Percentiles rank a stretch among this genome's conserved stretches.
phyloP scores from a whole-genome alignment of 2,113 vertebrate species.

The Motacilla tschutschensis region DNA sequence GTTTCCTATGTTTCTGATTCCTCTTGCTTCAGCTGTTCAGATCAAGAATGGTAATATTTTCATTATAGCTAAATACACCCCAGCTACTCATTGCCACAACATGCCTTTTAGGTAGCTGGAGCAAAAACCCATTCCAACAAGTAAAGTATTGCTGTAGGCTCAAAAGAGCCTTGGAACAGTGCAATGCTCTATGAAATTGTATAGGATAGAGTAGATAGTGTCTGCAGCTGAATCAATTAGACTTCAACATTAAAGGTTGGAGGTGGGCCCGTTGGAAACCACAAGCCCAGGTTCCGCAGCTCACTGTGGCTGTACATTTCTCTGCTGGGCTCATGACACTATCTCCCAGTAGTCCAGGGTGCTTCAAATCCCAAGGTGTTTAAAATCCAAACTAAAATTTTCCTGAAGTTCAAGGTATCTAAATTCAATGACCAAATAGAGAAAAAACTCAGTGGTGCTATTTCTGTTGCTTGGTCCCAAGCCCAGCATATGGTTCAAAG shows the following conservation, averaged over 20 bases:
- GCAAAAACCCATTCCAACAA: slow-evolving; percentile 9
- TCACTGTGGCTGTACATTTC: background rate
- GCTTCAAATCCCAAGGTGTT: background rate
- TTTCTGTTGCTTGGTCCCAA: background rate
- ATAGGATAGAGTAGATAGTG: background rate
- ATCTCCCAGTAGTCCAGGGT: background rate
- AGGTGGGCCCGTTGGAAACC: background rate
- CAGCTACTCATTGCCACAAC: slow-evolving; percentile 20
- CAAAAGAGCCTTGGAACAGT: slow-evolving; percentile 14
- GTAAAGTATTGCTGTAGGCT: slow-evolving; percentile 35
- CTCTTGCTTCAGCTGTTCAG: slow-evolving; percentile 24
- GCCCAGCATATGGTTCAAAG: background rate
- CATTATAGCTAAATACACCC: slow-evolving; percentile 11
- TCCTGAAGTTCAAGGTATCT: background rate
- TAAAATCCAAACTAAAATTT: background rate
- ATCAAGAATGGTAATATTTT: background rate
- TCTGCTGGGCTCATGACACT: background rate
- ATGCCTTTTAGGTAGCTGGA: slow-evolving; percentile 35
- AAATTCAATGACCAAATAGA: background rate
- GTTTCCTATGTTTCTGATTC: background rate
- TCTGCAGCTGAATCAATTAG: slow-evolving; percentile 12
- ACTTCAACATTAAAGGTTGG: background rate
- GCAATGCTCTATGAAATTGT: background rate
- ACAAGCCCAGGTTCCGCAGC: background rate
- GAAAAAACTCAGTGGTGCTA: background rate